A percentile compares a stretch with the other conserved stretches of the same genome.
Conservation (phyloP, 2,888 invertebrate genomes). For the Harmothoe impar region DNA sequence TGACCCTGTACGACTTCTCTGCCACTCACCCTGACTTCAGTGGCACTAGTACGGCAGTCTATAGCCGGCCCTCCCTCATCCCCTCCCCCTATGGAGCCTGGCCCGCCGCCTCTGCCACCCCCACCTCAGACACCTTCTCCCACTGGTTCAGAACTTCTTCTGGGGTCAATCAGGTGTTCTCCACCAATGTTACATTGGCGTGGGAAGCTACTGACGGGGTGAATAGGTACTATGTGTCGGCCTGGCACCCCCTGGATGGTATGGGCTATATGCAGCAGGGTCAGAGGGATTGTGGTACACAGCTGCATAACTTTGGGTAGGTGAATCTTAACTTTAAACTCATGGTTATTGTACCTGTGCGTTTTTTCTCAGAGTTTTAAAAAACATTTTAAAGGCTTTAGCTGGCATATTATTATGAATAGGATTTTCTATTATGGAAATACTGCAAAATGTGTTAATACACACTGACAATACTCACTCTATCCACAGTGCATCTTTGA, state of each 20-base stretch:
- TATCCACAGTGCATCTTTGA: too few relatives aligned
- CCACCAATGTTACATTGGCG: conserved; percentile 61
- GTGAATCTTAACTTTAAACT: not conserved
- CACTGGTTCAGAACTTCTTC: conserved; percentile 72
- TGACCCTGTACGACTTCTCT: conserved; percentile 72
- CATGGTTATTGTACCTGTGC: too few relatives aligned
- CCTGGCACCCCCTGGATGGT: conserved; percentile 75
- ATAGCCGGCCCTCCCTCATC: conserved; percentile 70
- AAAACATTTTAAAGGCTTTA: too few relatives aligned
- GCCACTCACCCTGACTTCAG: conserved; percentile 65
- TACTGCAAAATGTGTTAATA: too few relatives aligned
- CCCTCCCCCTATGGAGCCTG: conserved; percentile 72
- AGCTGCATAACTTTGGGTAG: conserved; percentile 73
- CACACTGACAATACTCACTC: too few relatives aligned
- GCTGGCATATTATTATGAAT: too few relatives aligned
- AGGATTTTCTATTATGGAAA: too few relatives aligned
- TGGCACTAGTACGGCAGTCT: conserved; percentile 49
- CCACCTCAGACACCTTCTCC: conserved; percentile 74
- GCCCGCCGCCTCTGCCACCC: conserved; percentile 71
- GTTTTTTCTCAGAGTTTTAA: too few relatives aligned
- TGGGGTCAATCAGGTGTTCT: conserved; percentile 68
- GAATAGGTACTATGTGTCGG: conserved; percentile 14
- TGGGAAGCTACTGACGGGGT: conserved; percentile 7
- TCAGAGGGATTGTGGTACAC: conserved; percentile 73
- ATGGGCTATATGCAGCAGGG: conserved; percentile 72